Percentiles rank a stretch among this genome's conserved stretches.
Conservation (phyloP, 2,797 vertebrate genomes). For the Paguma larvata region DNA sequence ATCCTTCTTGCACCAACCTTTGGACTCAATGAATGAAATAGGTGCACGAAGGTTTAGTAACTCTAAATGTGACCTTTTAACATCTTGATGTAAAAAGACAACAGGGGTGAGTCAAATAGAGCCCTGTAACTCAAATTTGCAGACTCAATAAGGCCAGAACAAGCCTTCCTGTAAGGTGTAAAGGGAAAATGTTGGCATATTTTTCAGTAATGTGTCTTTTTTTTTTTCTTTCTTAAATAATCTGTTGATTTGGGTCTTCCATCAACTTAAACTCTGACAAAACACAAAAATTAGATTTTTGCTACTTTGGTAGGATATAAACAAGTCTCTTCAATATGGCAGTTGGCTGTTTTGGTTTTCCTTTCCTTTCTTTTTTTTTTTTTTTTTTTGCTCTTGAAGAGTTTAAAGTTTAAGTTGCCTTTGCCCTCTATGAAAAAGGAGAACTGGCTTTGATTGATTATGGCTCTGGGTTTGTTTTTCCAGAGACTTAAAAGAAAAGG, state of each 20-base stretch:
- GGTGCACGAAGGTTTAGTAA: background rate
- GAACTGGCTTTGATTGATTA: background rate
- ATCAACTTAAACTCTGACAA: background rate
- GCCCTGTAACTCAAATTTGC: background rate
- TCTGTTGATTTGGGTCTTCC: background rate
- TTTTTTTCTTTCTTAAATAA: background rate
- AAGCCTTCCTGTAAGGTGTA: background rate
- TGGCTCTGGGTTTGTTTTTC: conserved; percentile 12
- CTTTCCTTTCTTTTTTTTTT: background rate
- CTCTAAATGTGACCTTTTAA: background rate
- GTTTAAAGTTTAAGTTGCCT: conserved; percentile 35
- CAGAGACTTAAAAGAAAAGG: conserved; percentile 58
- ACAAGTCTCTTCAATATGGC: background rate
- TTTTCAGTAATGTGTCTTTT: background rate
- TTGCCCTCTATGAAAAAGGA: conserved; percentile 1
- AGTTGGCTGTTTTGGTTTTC: conserved; percentile 31
- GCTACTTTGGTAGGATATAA: background rate
- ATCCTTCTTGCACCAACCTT: conserved; percentile 31
- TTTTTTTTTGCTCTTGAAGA: background rate
- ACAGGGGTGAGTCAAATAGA: background rate
- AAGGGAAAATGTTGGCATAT: background rate
- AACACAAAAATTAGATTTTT: conserved; percentile 8
- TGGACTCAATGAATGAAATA: background rate
- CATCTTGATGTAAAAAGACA: background rate
- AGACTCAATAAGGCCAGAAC: background rate